phyloP scores from a whole-genome alignment of 2,797 vertebrate species.

The Mus spretus region DNA sequence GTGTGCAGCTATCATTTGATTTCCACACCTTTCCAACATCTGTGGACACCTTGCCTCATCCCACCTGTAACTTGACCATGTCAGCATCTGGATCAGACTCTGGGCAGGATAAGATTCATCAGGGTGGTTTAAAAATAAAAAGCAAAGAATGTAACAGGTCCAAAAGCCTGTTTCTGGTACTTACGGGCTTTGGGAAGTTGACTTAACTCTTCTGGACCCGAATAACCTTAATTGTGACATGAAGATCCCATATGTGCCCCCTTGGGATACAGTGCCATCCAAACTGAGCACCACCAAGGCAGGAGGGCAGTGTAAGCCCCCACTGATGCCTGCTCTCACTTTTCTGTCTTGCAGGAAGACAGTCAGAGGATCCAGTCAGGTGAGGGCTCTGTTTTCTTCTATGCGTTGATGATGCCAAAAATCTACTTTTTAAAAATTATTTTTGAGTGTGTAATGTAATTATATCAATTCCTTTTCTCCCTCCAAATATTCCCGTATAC shows the following conservation, averaged over 20 bases:
- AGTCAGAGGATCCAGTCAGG: slow-evolving; percentile 17
- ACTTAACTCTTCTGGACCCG: not conserved
- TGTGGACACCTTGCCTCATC: not conserved
- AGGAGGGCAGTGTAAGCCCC: no score
- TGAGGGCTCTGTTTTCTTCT: slow-evolving; percentile 34
- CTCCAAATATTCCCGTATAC: not conserved
- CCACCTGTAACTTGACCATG: not conserved
- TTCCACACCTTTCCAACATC: not conserved
- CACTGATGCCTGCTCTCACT: not conserved
- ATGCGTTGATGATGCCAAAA: not conserved
- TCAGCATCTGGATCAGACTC: no score
- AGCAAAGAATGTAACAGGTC: not conserved
- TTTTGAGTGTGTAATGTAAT: not conserved
- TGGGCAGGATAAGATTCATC: not conserved
- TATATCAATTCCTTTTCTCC: not conserved
- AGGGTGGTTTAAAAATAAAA: not conserved
- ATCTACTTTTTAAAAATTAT: not conserved
- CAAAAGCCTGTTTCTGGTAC: not conserved
- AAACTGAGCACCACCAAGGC: accelerated
- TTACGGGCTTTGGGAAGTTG: not conserved
- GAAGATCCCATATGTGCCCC: not conserved
- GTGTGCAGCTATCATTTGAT: not conserved
- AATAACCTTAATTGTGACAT: not conserved
- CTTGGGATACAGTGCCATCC: not conserved
- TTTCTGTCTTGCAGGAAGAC: slow-evolving; percentile 73